Base-by-base conservation (phyloP, 2,113 vertebrate species). In the Plectropomus leopardus region DNA sequence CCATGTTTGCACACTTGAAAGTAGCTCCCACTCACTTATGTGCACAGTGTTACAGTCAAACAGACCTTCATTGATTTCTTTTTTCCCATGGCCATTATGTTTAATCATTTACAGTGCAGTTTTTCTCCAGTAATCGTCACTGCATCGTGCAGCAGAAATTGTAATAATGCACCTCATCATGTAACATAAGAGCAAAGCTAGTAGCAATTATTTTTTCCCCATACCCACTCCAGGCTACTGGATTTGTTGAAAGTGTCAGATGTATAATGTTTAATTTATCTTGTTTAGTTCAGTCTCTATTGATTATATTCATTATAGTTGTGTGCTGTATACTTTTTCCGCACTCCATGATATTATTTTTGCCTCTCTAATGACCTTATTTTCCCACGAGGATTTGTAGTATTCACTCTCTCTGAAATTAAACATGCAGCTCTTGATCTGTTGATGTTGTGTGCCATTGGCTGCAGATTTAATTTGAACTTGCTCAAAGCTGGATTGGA, bases 361-460 rank as follows among this genome's bases (percentile, higher is more conserved):
- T 47, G 17, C 57, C 19, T 73, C 16, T 23, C 44, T 53, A 36
- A 42, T 77, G 59, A 80, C 40, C 79, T 50, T 8, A 66, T 80
- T 83, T 77, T 66, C 82, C 81, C 57, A 51, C 17, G 36, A 66
- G 71, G 24, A 34, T 75, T 5, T 61, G 26, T 26, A 15, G 14
- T 23, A n/a, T 45, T 81, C 34, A 23, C 40, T 1, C 11, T 42
- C 36, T 72, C 42, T 24, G 72, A 42, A 76, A 72, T 72, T 63
- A 51, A 81, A 61, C 48, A 71, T 73, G 32, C 60, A 53, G 60
- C 60, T 75, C 72, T 71, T 60, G 54, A 72, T 68, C 48, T 69
- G 50, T 65, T 69, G 40, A 74, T 76, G 72, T 76, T 47, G 16
- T 54, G 14, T 53, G 16, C 26, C 23, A 63, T 71, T 51, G n/a